Percentiles rank a stretch among this genome's conserved stretches.
These are phyloP conservation scores for Trichoplusia ni DNA, from an alignment of 1,140 invertebrate genomes.

Conservation along the genomic window DNA sequence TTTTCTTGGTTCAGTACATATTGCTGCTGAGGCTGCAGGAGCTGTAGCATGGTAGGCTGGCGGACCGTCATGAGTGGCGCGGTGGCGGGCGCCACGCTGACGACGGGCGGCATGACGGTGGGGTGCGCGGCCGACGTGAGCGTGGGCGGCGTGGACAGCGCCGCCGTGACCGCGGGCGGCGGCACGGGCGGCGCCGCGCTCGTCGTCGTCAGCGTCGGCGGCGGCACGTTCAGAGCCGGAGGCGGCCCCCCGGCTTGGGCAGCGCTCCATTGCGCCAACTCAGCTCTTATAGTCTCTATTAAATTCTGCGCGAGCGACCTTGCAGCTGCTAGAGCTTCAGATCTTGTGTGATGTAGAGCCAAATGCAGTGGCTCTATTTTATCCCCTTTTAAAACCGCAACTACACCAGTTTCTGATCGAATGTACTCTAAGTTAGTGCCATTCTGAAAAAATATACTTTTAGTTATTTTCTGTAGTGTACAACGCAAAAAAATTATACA, in stretches of 20 bases:
- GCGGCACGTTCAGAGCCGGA: conserved; percentile 65
- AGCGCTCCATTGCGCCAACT: conserved; percentile 84
- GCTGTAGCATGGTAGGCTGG: conserved; percentile 69
- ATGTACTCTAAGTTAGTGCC: conserved; percentile 90
- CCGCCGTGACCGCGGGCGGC: conserved; percentile 56
- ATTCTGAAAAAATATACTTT: conserved; percentile 70
- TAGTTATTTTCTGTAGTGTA: conserved; percentile 25
- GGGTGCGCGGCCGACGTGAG: conserved; percentile 58
- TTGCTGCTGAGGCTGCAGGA: conserved; percentile 72
- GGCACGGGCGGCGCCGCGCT: conserved; percentile 60
- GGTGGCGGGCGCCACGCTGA: conserved; percentile 66
- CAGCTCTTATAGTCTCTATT: conserved; percentile 90
- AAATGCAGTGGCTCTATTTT: conserved; percentile 91
- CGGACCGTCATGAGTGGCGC: conserved; percentile 73
- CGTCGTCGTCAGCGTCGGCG: conserved; percentile 66
- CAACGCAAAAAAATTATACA: neutral
- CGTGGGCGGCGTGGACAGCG: conserved; percentile 55
- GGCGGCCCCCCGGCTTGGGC: conserved; percentile 70
- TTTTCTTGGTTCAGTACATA: conserved; percentile 76
- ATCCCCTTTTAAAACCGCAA: conserved; percentile 88
- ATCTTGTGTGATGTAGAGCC: conserved; percentile 87
- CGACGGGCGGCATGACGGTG: conserved; percentile 66
- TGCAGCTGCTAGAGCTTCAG: conserved; percentile 87
- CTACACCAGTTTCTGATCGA: conserved; percentile 88
- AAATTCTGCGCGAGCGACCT: conserved; percentile 89